A percentile compares a stretch with the other conserved stretches of the same genome.
Evolutionary conservation across 2,888 invertebrate genomes (phyloP).

Genomic region (Xanthia togata): DNA sequence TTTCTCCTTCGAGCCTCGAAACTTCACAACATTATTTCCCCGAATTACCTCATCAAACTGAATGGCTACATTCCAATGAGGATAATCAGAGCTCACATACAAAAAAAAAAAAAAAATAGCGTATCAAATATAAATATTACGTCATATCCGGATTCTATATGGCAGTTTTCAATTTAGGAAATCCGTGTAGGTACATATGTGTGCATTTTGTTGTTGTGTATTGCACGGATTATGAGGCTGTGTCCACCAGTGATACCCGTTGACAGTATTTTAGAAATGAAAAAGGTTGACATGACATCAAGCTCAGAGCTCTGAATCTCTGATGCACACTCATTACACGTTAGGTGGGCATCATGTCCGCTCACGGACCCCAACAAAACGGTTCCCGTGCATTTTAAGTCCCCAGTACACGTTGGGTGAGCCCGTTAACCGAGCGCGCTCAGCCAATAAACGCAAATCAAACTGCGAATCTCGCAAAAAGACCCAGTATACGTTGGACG

Average conservation of each 20-base stretch:
- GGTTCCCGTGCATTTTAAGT: no score
- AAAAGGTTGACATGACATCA: not conserved
- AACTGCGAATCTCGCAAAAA: no score
- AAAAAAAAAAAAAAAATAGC: constrained; percentile 37
- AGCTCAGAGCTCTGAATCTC: not conserved
- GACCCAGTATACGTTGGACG: no score
- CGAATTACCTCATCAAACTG: constrained; percentile 52
- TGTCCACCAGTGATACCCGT: constrained; percentile 5
- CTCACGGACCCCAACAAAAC: no score
- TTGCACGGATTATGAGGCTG: constrained; percentile 47
- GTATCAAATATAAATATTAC: constrained; percentile 46
- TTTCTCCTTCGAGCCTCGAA: constrained; percentile 25
- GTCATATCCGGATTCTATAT: constrained; percentile 48
- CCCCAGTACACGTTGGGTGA: no score
- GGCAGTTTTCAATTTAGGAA: constrained; percentile 60
- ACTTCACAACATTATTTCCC: constrained; percentile 34
- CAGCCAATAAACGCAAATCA: no score
- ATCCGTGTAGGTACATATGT: constrained; percentile 27
- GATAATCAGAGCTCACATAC: constrained; percentile 25
- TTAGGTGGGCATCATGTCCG: no score
- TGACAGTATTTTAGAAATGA: not conserved
- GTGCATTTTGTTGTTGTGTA: constrained; percentile 41
- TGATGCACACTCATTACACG: not conserved
- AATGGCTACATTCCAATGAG: constrained; percentile 40
- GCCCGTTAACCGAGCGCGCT: no score